A percentile compares a stretch with the other conserved stretches of the same genome.
These are phyloP conservation scores for Chromobotia macracanthus DNA, from an alignment of 2,797 vertebrate species.

Conservation along the genomic window DNA sequence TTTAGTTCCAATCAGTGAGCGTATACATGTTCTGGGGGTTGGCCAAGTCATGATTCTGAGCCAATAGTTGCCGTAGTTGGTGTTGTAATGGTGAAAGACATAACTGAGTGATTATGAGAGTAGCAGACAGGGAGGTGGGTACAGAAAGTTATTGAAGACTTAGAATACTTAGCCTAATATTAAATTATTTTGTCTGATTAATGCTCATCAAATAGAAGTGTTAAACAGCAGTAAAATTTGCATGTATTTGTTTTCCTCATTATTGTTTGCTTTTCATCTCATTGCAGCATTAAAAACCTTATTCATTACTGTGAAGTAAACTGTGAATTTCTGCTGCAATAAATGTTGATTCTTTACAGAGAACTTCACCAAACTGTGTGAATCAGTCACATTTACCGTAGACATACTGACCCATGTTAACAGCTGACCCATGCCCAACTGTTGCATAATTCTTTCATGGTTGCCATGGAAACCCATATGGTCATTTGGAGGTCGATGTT, in stretches of 20 bases:
- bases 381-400: background rate
- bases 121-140: constrained; percentile 40
- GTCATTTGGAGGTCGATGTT: constrained; percentile 66
- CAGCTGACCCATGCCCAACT: constrained; percentile 64
- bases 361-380: background rate
- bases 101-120: constrained; percentile 63
- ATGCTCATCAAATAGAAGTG: background rate
- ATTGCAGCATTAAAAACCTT: background rate
- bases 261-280: background rate
- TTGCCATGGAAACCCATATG: constrained; percentile 71
- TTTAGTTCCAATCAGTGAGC: constrained; percentile 69
- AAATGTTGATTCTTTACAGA: no score
- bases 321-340: no score
- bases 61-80: constrained; percentile 73
- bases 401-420: constrained; percentile 55
- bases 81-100: constrained; percentile 67
- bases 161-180: background rate
- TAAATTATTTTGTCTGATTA: background rate
- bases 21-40: constrained; percentile 64
- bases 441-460: constrained; percentile 73
- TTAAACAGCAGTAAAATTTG: background rate
- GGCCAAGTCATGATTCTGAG: constrained; percentile 69
- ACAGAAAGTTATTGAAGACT: background rate
- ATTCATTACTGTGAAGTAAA: background rate
- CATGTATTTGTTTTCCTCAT: background rate